A percentile compares a stretch with the other conserved stretches of the same genome.
These are phyloP conservation scores for Myotis planiceps DNA, from an alignment of 2,797 vertebrate species.

Conservation along the genomic window DNA sequence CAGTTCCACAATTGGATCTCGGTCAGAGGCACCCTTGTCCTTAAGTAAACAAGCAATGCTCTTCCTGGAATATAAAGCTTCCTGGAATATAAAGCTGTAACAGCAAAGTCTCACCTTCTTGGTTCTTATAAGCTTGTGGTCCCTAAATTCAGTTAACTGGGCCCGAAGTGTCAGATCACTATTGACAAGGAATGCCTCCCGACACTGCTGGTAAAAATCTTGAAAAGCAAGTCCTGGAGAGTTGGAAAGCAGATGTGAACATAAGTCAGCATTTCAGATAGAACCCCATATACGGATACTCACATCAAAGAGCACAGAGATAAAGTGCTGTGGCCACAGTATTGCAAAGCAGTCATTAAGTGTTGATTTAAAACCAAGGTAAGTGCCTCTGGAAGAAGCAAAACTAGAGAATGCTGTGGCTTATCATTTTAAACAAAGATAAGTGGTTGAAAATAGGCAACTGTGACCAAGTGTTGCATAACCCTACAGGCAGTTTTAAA, in stretches of 20 bases:
- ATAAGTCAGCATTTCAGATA: neutral
- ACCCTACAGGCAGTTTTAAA: neutral
- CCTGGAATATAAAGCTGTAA: neutral
- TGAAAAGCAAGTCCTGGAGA: constrained; percentile 96
- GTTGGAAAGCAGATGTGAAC: neutral
- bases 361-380: neutral
- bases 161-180: constrained; percentile 97
- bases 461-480: neutral
- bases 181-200: constrained; percentile 97
- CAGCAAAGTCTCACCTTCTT: constrained; percentile 90
- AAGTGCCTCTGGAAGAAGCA: neutral
- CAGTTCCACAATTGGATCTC: neutral
- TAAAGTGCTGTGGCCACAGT: neutral
- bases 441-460: neutral
- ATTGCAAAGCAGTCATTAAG: neutral
- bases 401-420: neutral
- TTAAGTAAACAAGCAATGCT: neutral
- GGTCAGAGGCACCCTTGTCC: neutral
- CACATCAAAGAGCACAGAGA: neutral
- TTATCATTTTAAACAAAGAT: neutral
- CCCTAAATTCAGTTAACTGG: constrained; percentile 97
- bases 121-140: constrained; percentile 96
- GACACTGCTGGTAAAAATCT: constrained; percentile 98
- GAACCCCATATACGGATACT: neutral
- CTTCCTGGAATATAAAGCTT: neutral